phyloP scores from a whole-genome alignment of 1,140 invertebrate species.

The Drosophila dunni region DNA sequence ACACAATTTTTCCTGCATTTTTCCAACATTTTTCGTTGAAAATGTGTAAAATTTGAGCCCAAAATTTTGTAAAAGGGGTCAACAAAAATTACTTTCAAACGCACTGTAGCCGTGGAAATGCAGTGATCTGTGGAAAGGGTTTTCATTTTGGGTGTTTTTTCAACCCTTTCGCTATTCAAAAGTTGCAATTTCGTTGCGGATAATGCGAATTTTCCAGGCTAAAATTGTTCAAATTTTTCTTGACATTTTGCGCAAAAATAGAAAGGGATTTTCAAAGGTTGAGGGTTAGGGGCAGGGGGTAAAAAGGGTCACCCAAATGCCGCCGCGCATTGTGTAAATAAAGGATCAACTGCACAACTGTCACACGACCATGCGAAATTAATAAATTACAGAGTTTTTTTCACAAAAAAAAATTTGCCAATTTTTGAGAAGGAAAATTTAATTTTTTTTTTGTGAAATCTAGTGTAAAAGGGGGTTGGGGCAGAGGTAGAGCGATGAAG shows the following conservation, averaged over 20 bases:
- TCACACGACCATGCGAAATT: slow-evolving; percentile 77
- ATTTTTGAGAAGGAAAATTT: slow-evolving; percentile 73
- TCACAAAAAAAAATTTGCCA: slow-evolving; percentile 64
- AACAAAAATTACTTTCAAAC: slow-evolving; percentile 67
- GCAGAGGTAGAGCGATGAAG: slow-evolving; percentile 44
- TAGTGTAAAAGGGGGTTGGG: slow-evolving; percentile 49
- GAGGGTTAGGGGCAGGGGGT: slow-evolving; percentile 32
- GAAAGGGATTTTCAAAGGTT: slow-evolving; percentile 18
- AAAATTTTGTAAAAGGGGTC: slow-evolving; percentile 60
- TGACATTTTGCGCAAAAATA: slow-evolving; percentile 70
- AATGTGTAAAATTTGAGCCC: slow-evolving; percentile 72
- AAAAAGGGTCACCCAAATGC: slow-evolving; percentile 73
- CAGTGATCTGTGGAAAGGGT: slow-evolving; percentile 51
- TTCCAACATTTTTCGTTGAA: slow-evolving; percentile 54
- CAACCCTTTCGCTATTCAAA: slow-evolving; percentile 66
- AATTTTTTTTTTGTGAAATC: slow-evolving; percentile 55
- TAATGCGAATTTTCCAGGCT: slow-evolving; percentile 76
- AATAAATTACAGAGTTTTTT: slow-evolving; percentile 80
- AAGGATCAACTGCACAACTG: slow-evolving; percentile 78
- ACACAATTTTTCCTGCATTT: slow-evolving; percentile 21
- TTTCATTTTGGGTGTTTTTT: neutral
- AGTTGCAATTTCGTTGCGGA: slow-evolving; percentile 67
- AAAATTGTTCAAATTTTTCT: slow-evolving; percentile 51
- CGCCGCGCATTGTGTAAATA: slow-evolving; percentile 79
- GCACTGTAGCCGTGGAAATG: slow-evolving; percentile 24